phyloP scores from a whole-genome alignment of 2,888 invertebrate species.

The Machimus atricapillus region DNA sequence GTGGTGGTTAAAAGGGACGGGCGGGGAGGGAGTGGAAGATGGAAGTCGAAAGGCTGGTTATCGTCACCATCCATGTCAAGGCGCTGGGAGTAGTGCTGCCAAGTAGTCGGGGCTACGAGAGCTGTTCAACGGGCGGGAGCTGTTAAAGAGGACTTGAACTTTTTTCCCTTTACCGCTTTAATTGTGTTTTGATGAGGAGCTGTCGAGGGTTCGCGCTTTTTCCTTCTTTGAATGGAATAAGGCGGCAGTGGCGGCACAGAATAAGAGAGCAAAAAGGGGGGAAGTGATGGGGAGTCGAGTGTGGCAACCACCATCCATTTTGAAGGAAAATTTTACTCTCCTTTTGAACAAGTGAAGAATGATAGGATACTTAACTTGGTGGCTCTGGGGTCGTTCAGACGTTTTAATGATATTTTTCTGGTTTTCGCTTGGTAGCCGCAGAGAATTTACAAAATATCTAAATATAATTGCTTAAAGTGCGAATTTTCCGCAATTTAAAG shows the following conservation, averaged over 20 bases:
- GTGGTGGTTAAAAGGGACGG: neutral
- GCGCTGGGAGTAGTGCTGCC: neutral
- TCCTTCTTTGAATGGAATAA: conserved; percentile 35
- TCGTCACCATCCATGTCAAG: neutral
- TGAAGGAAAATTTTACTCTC: neutral
- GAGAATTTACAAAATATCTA: neutral
- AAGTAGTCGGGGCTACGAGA: neutral
- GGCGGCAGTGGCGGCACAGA: conserved; percentile 31
- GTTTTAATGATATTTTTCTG: neutral
- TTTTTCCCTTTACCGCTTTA: neutral
- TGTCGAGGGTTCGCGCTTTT: conserved; percentile 24
- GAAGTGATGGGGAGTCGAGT: neutral
- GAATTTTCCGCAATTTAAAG: neutral
- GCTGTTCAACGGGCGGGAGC: neutral
- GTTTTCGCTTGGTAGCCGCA: neutral
- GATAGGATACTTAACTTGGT: neutral
- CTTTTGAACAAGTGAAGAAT: neutral
- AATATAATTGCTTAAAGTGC: neutral
- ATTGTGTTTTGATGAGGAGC: conserved; percentile 9
- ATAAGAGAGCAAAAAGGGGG: conserved; percentile 24
- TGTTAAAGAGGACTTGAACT: neutral
- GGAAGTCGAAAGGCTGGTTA: neutral
- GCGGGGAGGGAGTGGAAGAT: neutral
- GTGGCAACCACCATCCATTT: neutral
- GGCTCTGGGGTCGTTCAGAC: neutral